A percentile compares a stretch with the other conserved stretches of the same genome.
Conservation (phyloP, 2,797 vertebrate species). For the Sus cebifrons region DNA sequence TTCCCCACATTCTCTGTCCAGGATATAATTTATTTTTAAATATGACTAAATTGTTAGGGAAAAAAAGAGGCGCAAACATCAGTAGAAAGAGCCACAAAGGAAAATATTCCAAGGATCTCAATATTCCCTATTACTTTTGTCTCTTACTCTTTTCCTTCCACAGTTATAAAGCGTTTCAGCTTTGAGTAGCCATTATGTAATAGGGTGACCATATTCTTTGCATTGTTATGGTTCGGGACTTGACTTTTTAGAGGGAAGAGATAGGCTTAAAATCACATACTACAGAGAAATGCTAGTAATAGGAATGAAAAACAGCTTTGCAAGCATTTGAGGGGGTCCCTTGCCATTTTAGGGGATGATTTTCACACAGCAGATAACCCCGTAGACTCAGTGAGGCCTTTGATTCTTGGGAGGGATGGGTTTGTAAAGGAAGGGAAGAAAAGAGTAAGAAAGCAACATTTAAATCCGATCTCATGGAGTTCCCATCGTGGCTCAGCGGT, state of each 20-base stretch:
- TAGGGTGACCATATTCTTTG: neutral
- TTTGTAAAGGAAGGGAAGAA: neutral
- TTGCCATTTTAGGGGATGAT: neutral
- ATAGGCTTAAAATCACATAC: constrained; percentile 35
- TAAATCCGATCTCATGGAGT: constrained; percentile 16
- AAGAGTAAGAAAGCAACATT: constrained; percentile 25
- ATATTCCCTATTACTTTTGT: neutral
- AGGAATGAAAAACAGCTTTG: neutral
- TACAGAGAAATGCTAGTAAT: neutral
- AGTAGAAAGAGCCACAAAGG: neutral
- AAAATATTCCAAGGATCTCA: neutral
- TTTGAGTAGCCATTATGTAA: neutral
- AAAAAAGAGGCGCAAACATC: neutral
- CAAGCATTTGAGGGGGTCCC: constrained; percentile 34
- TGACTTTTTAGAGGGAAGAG: constrained; percentile 15
- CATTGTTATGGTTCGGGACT: neutral
- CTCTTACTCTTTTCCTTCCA: neutral
- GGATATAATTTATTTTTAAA: constrained; percentile 10
- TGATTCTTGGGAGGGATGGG: neutral
- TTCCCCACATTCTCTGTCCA: neutral
- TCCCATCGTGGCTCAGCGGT: too few relatives aligned
- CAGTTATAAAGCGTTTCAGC: constrained; percentile 17
- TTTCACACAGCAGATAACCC: neutral
- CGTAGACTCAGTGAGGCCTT: neutral
- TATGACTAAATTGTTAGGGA: neutral